Conservation (phyloP, 2,888 invertebrate genomes). For the Epinotia bilunana region DNA sequence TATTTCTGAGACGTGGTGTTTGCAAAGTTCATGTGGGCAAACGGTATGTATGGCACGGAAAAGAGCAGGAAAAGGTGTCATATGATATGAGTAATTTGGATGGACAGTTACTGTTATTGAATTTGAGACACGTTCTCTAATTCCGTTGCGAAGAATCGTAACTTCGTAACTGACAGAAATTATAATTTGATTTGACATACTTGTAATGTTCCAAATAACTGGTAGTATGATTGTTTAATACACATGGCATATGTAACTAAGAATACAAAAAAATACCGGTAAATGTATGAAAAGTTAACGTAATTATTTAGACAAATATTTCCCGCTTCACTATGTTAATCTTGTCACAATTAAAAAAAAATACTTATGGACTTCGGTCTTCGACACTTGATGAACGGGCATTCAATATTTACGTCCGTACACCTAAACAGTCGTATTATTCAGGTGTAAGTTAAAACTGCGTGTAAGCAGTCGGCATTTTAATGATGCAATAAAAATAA, state of each 20-base stretch:
- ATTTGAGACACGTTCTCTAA: constrained; percentile 19
- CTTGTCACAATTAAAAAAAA: no score
- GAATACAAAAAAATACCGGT: no score
- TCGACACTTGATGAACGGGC: background rate
- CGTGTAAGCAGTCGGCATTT: constrained; percentile 58
- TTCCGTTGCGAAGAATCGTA: constrained; percentile 1
- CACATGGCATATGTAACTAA: no score
- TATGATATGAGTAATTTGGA: background rate
- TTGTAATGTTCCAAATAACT: background rate
- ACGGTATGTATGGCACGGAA: background rate
- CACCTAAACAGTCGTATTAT: background rate
- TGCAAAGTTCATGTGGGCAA: constrained; percentile 15
- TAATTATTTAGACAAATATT: no score
- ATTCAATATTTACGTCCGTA: background rate
- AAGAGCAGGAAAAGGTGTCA: background rate
- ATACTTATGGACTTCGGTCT: no score
- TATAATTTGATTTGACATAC: constrained; percentile 1
- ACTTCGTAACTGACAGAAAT: background rate
- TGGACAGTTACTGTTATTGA: constrained; percentile 4
- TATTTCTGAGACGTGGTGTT: background rate
- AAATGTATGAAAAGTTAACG: no score
- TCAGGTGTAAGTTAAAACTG: constrained; percentile 46
- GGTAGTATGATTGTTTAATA: background rate
- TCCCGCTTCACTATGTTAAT: no score
- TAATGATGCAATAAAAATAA: constrained; percentile 61